These are phyloP conservation scores for Motacilla alba DNA, from an alignment of 2,113 vertebrate genomes.

Conservation along the genomic window DNA sequence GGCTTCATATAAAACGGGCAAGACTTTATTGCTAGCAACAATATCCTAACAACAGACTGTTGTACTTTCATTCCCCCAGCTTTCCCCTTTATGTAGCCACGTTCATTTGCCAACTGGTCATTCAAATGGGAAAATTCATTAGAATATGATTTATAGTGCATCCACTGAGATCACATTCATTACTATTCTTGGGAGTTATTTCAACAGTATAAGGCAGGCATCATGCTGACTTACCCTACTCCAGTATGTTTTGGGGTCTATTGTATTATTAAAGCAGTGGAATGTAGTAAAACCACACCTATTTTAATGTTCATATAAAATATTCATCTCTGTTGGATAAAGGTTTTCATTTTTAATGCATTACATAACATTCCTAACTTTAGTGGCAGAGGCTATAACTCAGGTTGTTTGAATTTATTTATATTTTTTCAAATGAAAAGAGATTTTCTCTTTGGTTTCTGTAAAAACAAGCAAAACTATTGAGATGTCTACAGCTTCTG, in stretches of 20 bases:
- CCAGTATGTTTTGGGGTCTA: neutral
- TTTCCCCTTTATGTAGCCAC: neutral
- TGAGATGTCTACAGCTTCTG: neutral
- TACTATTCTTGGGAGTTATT: slow-evolving; percentile 10
- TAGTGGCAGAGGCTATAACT: neutral
- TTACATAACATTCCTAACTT: slow-evolving; percentile 4
- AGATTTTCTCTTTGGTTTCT: neutral
- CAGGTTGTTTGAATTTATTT: neutral
- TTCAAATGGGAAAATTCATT: neutral
- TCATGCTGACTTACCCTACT: neutral
- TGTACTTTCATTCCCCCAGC: neutral
- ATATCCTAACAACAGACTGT: neutral
- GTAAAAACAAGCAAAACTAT: neutral
- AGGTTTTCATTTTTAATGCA: slow-evolving; percentile 10
- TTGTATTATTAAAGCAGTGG: neutral
- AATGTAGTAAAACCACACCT: slow-evolving; percentile 42
- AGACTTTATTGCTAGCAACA: neutral
- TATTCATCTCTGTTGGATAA: slow-evolving; percentile 6
- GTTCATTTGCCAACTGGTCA: neutral
- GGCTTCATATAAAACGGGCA: neutral
- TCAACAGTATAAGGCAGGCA: neutral
- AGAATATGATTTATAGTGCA: neutral
- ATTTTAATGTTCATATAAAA: slow-evolving; percentile 35
- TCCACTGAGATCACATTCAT: neutral
- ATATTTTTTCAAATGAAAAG: neutral